phyloP scores from a whole-genome alignment of 2,113 vertebrate genomes.

The Vireo altiloquus region DNA sequence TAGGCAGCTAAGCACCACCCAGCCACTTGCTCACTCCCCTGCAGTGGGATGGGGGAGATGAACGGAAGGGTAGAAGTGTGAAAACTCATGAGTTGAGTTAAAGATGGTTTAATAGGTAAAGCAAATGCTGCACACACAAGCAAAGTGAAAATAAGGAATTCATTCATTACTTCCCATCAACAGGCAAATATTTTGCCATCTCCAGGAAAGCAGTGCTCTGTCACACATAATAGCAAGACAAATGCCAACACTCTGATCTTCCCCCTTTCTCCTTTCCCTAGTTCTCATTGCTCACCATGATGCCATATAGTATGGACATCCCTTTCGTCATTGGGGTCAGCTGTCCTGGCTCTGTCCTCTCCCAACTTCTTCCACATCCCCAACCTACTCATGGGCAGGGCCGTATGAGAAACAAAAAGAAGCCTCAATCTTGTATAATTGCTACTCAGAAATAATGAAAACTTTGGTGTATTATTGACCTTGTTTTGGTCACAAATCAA shows the following conservation, averaged over 20 bases:
- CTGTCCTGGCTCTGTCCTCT: neutral
- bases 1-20: neutral
- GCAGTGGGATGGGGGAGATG: neutral
- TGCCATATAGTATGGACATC: neutral
- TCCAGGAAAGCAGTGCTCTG: neutral
- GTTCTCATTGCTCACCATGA: neutral
- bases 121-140: neutral
- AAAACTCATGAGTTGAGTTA: neutral
- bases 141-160: neutral
- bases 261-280: neutral
- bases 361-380: neutral
- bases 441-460: neutral
- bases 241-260: neutral
- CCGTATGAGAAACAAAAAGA: neutral
- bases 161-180: neutral
- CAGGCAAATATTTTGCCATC: neutral
- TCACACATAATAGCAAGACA: fast-evolving
- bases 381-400: neutral
- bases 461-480: neutral
- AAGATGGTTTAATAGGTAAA: neutral
- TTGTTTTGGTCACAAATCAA: neutral
- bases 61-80: neutral
- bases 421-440: neutral
- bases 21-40: neutral
- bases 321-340: neutral